A percentile compares a stretch with the other conserved stretches of the same genome.
These are phyloP conservation scores for Aphodius sticticus DNA, from an alignment of 2,888 invertebrate species.

Conservation along the genomic window DNA sequence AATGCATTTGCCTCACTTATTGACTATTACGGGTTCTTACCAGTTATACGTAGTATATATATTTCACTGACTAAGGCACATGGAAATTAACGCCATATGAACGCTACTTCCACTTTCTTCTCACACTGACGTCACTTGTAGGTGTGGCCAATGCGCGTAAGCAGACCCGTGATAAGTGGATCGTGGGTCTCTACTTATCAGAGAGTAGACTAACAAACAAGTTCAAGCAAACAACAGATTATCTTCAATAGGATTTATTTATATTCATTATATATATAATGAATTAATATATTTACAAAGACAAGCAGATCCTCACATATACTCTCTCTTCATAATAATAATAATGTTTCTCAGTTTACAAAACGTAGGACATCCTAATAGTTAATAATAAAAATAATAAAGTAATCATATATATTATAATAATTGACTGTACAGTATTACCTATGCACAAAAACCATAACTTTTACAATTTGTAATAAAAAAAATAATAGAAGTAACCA, in stretches of 20 bases:
- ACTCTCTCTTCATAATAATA: background rate
- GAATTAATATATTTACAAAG: slow-evolving; percentile 18
- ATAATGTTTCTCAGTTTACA: background rate
- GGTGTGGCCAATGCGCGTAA: no score
- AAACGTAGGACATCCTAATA: background rate
- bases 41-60: no score
- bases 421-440: background rate
- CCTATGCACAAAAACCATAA: background rate
- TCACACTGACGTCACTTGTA: no score
- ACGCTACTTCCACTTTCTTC: no score
- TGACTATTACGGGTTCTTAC: no score
- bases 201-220: background rate
- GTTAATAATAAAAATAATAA: background rate
- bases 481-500: background rate
- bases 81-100: no score
- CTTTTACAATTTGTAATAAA: background rate
- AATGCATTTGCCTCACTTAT: no score
- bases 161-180: no score
- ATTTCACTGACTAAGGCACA: no score
- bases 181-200: no score
- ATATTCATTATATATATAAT: slow-evolving; percentile 24
- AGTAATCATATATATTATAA: background rate
- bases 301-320: slow-evolving; percentile 22
- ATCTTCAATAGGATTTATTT: slow-evolving; percentile 22
- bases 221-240: background rate